phyloP scores from a whole-genome alignment of 2,888 invertebrate species.

The Oligia latruncula region DNA sequence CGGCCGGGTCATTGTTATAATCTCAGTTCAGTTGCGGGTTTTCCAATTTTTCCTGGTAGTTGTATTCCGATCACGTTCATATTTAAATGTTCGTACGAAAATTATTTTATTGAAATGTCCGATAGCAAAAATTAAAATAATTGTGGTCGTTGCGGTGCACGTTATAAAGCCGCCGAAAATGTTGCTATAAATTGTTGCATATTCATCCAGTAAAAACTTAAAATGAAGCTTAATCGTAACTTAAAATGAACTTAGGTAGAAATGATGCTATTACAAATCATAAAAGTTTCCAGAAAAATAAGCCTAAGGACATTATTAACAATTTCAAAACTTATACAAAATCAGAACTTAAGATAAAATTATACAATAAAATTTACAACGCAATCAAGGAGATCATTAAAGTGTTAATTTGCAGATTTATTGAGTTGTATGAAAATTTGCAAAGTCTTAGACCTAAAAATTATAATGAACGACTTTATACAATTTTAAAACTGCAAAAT shows the following conservation, averaged over 20 bases:
- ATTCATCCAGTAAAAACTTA: not conserved
- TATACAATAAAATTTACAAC: not conserved
- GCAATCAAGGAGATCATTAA: not conserved
- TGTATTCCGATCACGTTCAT: not conserved
- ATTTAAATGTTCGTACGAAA: not conserved
- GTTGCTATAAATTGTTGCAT: not conserved
- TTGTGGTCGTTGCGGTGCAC: not conserved
- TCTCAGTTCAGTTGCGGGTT: not conserved
- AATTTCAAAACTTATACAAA: not conserved
- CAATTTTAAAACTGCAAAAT: not conserved
- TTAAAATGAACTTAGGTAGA: not conserved
- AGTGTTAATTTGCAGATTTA: not conserved
- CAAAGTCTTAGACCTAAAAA: not conserved
- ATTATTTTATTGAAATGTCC: slow-evolving; percentile 9
- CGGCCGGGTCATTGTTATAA: not conserved
- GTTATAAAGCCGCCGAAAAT: not conserved
- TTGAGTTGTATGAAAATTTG: slow-evolving; percentile 4
- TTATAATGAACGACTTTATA: not conserved
- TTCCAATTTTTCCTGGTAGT: not conserved
- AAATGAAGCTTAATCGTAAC: not conserved
- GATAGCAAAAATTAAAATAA: not conserved
- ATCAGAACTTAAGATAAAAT: not conserved
- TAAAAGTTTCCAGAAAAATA: no score
- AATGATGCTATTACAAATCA: not conserved
- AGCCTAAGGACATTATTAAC: not conserved